Base-by-base conservation (phyloP, 2,888 invertebrate species). In the Lithophane ornitopus region DNA sequence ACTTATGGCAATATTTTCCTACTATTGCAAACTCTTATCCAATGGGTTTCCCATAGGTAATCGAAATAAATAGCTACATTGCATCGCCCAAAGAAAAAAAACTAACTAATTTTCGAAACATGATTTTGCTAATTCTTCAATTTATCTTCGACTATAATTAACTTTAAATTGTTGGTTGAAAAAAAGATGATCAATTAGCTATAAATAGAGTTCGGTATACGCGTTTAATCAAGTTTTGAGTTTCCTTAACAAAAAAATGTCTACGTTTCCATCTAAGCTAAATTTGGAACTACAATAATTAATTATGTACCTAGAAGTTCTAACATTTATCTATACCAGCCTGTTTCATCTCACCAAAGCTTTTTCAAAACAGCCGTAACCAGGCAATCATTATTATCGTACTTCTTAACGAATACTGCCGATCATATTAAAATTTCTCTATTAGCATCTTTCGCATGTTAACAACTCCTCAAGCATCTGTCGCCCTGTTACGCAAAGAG, bases 361-460 rank as follows among this genome's bases (percentile, higher is more conserved):
- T 34, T 62, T 39, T n/a, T n/a, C 39, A 14, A 39, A 14, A n/a
- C 62, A 62, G 8, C 61, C 22, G 7, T 34, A 34, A 61, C 12
- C 34, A 62, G n/a, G n/a, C 39, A n/a, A 22, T 62, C 62, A 14
- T 39, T 39, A 39, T 16, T n/a, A 41, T 6, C 16, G 41, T 41
- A 65, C 16, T 62, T 41, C 12, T 63, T 73, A 79, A 59, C 52
- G 52, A 54, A 52, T 39, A 52, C 39, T 58, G 61, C 4, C 69
- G 46, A 69, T 28, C 41, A 44, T 73, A 79, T 76, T 83, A 39
- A 75, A 79, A 49, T 66, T 56, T 34, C 26, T 52, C 66, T 19
- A 71, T 78, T 80, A 65, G 70, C 83, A 84, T 52, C 56, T 46
- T 67, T 70, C 71, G 80, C 63, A 44, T 75, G 70, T 74, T 67